These are phyloP conservation scores for Drosophila serrata DNA, from an alignment of 1,140 invertebrate genomes.

Conservation along the genomic window DNA sequence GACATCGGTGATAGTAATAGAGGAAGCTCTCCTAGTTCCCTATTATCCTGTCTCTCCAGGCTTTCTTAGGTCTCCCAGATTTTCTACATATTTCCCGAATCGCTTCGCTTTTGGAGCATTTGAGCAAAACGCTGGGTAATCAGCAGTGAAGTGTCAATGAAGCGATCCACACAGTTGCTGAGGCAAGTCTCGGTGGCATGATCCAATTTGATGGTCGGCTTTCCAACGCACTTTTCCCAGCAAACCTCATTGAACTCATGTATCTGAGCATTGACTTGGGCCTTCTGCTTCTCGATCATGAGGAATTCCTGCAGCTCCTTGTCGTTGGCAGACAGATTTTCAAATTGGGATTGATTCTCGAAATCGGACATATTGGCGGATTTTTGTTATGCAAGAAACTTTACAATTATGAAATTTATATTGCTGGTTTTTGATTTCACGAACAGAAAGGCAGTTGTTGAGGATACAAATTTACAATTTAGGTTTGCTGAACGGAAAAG, in stretches of 20 bases:
- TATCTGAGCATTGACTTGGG: slow-evolving; percentile 95
- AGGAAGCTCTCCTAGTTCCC: background rate
- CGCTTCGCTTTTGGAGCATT: slow-evolving; percentile 72
- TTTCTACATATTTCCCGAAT: slow-evolving; percentile 47
- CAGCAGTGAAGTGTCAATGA: slow-evolving; percentile 95
- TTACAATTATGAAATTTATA: slow-evolving; percentile 11
- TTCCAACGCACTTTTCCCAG: slow-evolving; percentile 98
- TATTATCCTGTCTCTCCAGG: background rate
- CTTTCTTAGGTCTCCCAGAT: background rate
- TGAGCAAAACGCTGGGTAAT: slow-evolving; percentile 95
- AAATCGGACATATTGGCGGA: slow-evolving; percentile 83
- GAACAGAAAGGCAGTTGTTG: background rate
- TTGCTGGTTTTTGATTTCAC: slow-evolving; percentile 29
- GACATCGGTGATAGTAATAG: background rate
- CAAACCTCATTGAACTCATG: slow-evolving; percentile 97
- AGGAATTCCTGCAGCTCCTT: slow-evolving; percentile 93
- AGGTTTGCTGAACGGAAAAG: background rate
- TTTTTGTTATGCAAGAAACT: slow-evolving; percentile 48
- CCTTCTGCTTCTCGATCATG: slow-evolving; percentile 94
- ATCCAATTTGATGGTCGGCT: slow-evolving; percentile 94
- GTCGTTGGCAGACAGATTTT: slow-evolving; percentile 86
- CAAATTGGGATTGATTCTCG: slow-evolving; percentile 80
- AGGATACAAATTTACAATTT: background rate
- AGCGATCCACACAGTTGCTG: slow-evolving; percentile 96
- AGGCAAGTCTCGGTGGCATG: slow-evolving; percentile 95